These are phyloP conservation scores for Acomys russatus DNA, from an alignment of 2,797 vertebrate species.

Conservation along the genomic window DNA sequence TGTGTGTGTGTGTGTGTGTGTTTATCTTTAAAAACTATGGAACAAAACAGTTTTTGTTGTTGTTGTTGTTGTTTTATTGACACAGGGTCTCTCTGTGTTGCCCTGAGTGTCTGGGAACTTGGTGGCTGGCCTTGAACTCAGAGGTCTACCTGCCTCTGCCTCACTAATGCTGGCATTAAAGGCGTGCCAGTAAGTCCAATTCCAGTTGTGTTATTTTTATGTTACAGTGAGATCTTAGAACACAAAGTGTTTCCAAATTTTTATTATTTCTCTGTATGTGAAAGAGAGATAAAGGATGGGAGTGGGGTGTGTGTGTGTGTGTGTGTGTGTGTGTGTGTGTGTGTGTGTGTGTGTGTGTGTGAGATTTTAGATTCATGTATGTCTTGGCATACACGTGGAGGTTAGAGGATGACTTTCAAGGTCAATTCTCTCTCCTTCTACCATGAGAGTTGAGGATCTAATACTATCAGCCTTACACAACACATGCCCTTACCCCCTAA, in stretches of 20 bases:
- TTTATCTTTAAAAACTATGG: slow-evolving; percentile 13
- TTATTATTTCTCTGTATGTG: not conserved
- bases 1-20: not conserved
- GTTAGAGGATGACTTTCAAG: not conserved
- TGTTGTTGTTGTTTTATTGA: not conserved
- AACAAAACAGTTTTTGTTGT: not conserved
- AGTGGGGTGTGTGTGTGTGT: no score
- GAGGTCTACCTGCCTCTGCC: not conserved
- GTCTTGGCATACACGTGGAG: not conserved
- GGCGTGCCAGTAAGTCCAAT: not conserved
- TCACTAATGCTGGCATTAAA: not conserved
- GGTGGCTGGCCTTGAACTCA: not conserved
- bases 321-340: not conserved
- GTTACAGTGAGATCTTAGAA: not conserved
- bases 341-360: not conserved
- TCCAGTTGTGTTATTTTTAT: not conserved
- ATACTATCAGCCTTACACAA: not conserved
- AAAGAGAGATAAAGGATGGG: no score
- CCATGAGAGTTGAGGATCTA: not conserved
- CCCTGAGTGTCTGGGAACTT: not conserved
- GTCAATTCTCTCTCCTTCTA: not conserved
- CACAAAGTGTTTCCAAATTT: not conserved
- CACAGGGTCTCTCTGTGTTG: not conserved
- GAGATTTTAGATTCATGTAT: not conserved
- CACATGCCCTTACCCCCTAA: not conserved